A percentile compares a stretch with the other conserved stretches of the same genome.
Conservation (phyloP, 2,113 vertebrate genomes). For the Budorcas taxicolor region DNA sequence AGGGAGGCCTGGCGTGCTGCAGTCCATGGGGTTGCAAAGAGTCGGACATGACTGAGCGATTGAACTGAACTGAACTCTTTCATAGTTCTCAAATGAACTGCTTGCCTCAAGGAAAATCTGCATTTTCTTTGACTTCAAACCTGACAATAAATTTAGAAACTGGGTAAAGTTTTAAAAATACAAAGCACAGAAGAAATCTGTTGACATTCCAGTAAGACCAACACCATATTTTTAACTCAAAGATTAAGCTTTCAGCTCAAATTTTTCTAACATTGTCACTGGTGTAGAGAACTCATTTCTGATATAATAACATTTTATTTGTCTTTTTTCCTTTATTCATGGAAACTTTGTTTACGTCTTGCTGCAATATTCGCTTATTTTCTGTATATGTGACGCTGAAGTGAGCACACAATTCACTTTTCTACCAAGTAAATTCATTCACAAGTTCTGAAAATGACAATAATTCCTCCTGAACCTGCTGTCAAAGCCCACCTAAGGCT, state of each 20-base stretch:
- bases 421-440: not conserved
- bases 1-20: not conserved
- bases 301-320: not conserved
- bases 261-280: not conserved
- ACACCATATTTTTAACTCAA: not conserved
- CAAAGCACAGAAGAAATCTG: not conserved
- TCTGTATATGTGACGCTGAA: not conserved
- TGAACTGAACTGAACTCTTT: not conserved
- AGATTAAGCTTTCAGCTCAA: not conserved
- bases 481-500: not conserved
- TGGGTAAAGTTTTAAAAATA: not conserved
- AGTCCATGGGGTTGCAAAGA: not conserved
- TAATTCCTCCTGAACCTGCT: not conserved
- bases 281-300: not conserved
- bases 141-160: not conserved
- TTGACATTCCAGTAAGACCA: not conserved
- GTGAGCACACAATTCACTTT: not conserved
- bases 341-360: not conserved
- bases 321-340: not conserved
- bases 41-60: rapidly evolving
- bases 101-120: not conserved
- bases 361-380: not conserved
- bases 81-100: not conserved
- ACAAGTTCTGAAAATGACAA: not conserved
- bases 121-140: not conserved